Evolutionary conservation across 2,797 vertebrate species (phyloP).

Genomic region (Oophaga sylvatica): DNA sequence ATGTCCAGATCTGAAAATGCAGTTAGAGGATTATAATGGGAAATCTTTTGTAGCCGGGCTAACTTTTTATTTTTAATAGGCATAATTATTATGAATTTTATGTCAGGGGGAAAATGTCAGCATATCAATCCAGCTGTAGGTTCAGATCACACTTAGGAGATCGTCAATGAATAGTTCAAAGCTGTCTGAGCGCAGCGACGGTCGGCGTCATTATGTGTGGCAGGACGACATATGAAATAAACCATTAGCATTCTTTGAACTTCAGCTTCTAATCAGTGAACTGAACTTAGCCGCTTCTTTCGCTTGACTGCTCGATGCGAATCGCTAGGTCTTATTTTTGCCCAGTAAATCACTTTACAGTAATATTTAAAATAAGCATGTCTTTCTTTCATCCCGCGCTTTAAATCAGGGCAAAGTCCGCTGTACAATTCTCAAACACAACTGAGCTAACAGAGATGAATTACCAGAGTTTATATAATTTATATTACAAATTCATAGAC

Average conservation of each 20-base stretch:
- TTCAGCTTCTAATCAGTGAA: constrained; percentile 51
- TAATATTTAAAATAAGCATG: constrained; percentile 88
- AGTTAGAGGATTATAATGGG: constrained; percentile 19
- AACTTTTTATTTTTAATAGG: constrained; percentile 19
- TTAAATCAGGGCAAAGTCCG: constrained; percentile 90
- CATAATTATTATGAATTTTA: constrained; percentile 32
- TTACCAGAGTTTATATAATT: constrained; percentile 99
- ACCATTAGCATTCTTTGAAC: constrained; percentile 50
- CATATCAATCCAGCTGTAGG: constrained; percentile 24
- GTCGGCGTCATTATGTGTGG: constrained; percentile 28
- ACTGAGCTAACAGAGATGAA: constrained; percentile 99
- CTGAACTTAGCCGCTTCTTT: constrained; percentile 36
- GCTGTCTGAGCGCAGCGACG: constrained; percentile 37
- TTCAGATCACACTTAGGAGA: constrained; percentile 28
- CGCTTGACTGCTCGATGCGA: constrained; percentile 41
- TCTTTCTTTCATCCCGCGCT: constrained; percentile 92
- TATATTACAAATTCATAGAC: constrained; percentile 99
- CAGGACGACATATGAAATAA: constrained; percentile 41
- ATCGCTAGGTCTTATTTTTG: constrained; percentile 24
- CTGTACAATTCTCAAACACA: constrained; percentile 96
- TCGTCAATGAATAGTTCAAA: constrained; percentile 51
- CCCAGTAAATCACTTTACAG: constrained; percentile 87
- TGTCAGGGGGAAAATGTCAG: constrained; percentile 44
- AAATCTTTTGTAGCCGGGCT: constrained; percentile 21
- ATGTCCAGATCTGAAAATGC: constrained; percentile 3